Evolutionary conservation across 2,797 vertebrate species (phyloP).

Genomic region (Poeciliopsis infans): DNA sequence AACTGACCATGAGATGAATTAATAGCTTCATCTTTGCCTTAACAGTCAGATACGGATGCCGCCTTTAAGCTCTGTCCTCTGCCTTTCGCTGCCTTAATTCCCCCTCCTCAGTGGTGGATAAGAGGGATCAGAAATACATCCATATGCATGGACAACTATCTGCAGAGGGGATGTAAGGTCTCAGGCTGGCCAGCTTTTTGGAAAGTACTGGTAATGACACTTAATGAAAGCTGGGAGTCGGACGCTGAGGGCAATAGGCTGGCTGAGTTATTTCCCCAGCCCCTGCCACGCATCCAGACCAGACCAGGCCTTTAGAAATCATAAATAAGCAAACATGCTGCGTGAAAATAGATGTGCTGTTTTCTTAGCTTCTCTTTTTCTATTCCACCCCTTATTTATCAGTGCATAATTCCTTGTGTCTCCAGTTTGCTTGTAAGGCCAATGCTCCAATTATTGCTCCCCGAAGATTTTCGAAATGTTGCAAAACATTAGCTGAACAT

Average conservation of each 20-base stretch:
- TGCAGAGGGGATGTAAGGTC: constrained; percentile 74
- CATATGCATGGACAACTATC: constrained; percentile 78
- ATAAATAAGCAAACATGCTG: constrained; percentile 78
- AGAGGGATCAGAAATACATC: constrained; percentile 79
- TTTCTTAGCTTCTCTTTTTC: constrained; percentile 54
- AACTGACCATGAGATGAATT: constrained; percentile 58
- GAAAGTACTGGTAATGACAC: constrained; percentile 81
- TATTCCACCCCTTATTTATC: constrained; percentile 69
- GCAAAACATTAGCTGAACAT: constrained; percentile 70
- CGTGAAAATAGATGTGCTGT: constrained; percentile 63
- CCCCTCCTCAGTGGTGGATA: constrained; percentile 74
- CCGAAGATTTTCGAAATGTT: constrained; percentile 54
- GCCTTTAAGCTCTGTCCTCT: constrained; percentile 54
- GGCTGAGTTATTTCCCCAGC: constrained; percentile 34
- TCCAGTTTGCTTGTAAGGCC: constrained; percentile 58
- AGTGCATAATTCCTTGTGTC: constrained; percentile 64
- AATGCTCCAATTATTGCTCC: constrained; percentile 42
- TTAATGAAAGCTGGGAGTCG: constrained; percentile 78
- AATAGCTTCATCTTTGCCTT: constrained; percentile 71
- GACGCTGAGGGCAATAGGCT: constrained; percentile 61
- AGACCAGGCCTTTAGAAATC: constrained; percentile 49
- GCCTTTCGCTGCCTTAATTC: constrained; percentile 68
- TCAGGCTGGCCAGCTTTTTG: constrained; percentile 67
- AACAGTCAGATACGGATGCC: constrained; percentile 68
- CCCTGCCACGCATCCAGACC: constrained; percentile 40